Conservation (phyloP, 2,113 vertebrate species). For the Collichthys lucidus region DNA sequence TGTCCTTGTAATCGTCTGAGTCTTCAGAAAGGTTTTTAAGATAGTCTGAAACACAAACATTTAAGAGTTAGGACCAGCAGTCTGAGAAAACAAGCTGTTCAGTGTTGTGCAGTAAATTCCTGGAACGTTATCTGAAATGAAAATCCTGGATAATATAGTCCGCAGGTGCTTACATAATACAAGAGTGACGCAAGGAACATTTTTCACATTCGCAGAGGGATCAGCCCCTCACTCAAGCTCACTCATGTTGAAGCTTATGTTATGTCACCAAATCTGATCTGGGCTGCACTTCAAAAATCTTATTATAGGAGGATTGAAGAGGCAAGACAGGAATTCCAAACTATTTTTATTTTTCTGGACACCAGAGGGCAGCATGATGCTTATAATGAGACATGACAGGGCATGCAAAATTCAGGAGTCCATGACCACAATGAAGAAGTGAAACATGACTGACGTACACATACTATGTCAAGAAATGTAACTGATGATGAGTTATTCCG, state of each 20-base stretch:
- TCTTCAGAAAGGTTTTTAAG: slow-evolving; percentile 92
- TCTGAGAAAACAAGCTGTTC: background rate
- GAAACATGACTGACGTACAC: background rate
- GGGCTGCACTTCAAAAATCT: slow-evolving; percentile 52
- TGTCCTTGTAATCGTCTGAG: slow-evolving; percentile 92
- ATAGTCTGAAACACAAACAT: slow-evolving; percentile 88
- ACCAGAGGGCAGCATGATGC: slow-evolving; percentile 68
- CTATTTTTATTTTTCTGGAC: slow-evolving; percentile 1
- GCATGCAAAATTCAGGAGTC: background rate
- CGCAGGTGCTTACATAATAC: slow-evolving; percentile 61
- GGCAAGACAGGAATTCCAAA: slow-evolving; percentile 16
- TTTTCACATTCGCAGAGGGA: slow-evolving; percentile 54
- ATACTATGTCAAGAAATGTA: background rate
- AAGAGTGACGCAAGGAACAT: slow-evolving; percentile 56
- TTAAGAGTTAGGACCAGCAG: background rate
- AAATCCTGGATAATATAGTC: slow-evolving; percentile 57
- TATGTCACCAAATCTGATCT: slow-evolving; percentile 72
- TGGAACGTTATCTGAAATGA: slow-evolving; percentile 36
- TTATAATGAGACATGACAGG: slow-evolving; percentile 1
- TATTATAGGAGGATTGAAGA: slow-evolving; percentile 35
- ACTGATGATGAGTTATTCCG: background rate
- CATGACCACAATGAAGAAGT: background rate
- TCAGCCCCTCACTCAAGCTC: slow-evolving; percentile 29
- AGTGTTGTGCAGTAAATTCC: slow-evolving; percentile 50
- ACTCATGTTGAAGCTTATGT: slow-evolving; percentile 57